These are phyloP conservation scores for Tetragonula clypearis DNA, from an alignment of 1,140 invertebrate genomes.

Conservation along the genomic window DNA sequence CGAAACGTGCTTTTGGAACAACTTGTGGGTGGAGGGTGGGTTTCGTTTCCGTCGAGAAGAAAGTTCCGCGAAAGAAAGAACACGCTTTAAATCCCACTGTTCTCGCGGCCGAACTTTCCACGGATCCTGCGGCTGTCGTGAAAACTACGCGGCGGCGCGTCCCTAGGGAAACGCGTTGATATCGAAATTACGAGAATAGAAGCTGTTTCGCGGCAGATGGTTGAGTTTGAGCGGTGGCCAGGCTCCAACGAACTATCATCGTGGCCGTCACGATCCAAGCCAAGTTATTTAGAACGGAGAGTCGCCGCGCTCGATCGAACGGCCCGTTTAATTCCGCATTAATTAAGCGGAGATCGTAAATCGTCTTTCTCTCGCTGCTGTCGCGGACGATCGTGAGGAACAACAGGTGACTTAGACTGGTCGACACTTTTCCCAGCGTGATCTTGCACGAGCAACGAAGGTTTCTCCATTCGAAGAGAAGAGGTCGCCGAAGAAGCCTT, in stretches of 20 bases:
- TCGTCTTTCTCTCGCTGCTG: background rate
- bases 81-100: background rate
- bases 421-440: conserved; percentile 19
- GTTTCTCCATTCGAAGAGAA: no score
- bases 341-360: conserved; percentile 49
- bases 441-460: no score
- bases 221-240: background rate
- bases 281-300: conserved; percentile 40
- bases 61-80: background rate
- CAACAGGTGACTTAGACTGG: conserved; percentile 25
- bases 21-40: no score
- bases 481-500: no score
- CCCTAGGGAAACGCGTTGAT: background rate
- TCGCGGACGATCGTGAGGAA: conserved; percentile 1
- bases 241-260: conserved; percentile 18
- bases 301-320: conserved; percentile 18
- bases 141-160: background rate
- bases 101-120: background rate
- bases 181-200: background rate
- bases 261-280: background rate
- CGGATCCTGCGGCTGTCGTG: background rate
- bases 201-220: no score
- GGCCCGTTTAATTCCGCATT: conserved; percentile 45
- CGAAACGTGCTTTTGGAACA: background rate
- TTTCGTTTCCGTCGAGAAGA: background rate